Percentiles rank a stretch among this genome's conserved stretches.
These are phyloP conservation scores for Oreocharis arfaki DNA, from an alignment of 2,113 vertebrate genomes.

Conservation along the genomic window DNA sequence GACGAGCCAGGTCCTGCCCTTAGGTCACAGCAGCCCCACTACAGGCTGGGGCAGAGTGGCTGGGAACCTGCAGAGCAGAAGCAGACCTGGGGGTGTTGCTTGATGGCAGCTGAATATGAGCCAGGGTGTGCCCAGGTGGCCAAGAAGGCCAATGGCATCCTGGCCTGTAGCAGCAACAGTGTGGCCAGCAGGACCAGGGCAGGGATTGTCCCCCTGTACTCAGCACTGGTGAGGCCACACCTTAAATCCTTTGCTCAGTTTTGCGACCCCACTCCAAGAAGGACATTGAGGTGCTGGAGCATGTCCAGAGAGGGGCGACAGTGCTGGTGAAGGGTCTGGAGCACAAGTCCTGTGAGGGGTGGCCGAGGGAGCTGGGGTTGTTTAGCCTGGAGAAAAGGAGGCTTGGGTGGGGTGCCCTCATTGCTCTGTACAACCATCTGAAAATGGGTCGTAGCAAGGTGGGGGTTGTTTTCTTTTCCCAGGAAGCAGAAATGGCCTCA, in stretches of 20 bases:
- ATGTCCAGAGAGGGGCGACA: no score
- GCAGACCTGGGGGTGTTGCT: accelerated
- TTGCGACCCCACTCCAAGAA: accelerated
- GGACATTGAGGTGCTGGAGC: neutral
- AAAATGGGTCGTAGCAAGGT: neutral
- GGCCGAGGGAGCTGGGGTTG: neutral
- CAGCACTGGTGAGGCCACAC: accelerated
- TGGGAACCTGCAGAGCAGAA: neutral
- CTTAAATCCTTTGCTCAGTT: neutral
- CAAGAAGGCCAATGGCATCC: neutral
- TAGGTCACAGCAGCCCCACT: neutral
- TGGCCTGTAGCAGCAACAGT: neutral
- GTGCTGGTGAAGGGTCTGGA: neutral
- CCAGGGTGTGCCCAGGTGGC: neutral
- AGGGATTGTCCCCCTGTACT: neutral
- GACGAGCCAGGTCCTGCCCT: neutral
- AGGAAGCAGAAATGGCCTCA: neutral
- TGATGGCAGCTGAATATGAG: neutral
- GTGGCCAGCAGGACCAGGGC: neutral
- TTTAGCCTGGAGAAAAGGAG: neutral
- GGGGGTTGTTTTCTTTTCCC: neutral
- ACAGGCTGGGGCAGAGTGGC: neutral
- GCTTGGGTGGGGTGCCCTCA: accelerated
- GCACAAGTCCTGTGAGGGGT: neutral
- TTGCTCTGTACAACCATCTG: neutral